These are phyloP conservation scores for Tenthredo scrophulariae DNA, from an alignment of 2,888 invertebrate species.

Conservation along the genomic window DNA sequence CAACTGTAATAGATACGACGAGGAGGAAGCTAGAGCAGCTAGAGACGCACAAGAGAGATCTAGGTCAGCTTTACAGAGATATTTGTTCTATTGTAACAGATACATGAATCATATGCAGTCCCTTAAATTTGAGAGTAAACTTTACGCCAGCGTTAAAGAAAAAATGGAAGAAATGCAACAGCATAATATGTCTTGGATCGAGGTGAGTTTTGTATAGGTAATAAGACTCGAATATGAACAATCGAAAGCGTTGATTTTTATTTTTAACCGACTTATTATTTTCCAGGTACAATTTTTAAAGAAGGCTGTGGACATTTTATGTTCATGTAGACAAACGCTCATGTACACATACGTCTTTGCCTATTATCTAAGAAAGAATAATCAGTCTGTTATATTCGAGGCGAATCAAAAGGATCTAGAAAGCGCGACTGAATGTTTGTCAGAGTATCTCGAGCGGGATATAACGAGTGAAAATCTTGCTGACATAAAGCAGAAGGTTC, in stretches of 20 bases:
- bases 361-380: constrained; percentile 98
- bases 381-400: constrained; percentile 99
- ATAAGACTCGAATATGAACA: too few relatives aligned
- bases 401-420: constrained; percentile 99
- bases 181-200: constrained; percentile 99
- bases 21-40: constrained; percentile 97
- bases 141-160: constrained; percentile 96
- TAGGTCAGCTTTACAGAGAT: constrained; percentile 95
- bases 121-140: constrained; percentile 97
- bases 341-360: constrained; percentile 99
- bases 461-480: constrained; percentile 98
- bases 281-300: constrained; percentile 96
- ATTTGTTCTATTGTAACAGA: constrained; percentile 98
- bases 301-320: constrained; percentile 97
- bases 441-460: constrained; percentile 98
- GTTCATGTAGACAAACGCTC: constrained; percentile 97
- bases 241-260: neutral
- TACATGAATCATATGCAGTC: constrained; percentile 99
- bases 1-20: constrained; percentile 98
- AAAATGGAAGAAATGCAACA: constrained; percentile 99
- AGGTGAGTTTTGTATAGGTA: constrained; percentile 80
- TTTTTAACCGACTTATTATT: neutral
- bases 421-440: constrained; percentile 97
- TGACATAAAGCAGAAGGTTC: constrained; percentile 99
- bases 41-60: constrained; percentile 97